These are phyloP conservation scores for Dryocosmus kuriphilus DNA, from an alignment of 2,888 invertebrate genomes.

Conservation along the genomic window DNA sequence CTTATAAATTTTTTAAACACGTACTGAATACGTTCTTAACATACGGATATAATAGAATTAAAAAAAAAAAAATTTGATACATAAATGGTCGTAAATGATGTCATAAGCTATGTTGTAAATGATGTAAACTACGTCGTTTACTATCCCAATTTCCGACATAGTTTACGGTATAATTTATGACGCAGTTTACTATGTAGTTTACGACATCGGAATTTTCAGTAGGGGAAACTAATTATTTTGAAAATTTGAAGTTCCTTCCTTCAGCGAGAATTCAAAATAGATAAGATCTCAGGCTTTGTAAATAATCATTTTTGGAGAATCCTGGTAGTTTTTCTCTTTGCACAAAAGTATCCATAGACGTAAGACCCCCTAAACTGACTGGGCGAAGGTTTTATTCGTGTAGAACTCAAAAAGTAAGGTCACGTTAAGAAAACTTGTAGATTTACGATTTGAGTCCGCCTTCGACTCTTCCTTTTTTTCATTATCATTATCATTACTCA, in stretches of 20 bases:
- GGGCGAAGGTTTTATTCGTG: constrained; percentile 29
- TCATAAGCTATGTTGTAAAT: too few relatives aligned
- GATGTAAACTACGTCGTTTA: too few relatives aligned
- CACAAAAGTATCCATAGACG: constrained; percentile 34
- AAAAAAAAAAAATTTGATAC: too few relatives aligned
- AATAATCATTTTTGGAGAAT: neutral
- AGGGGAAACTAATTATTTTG: neutral
- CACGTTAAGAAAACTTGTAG: constrained; percentile 17
- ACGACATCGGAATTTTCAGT: too few relatives aligned
- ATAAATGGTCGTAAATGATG: too few relatives aligned
- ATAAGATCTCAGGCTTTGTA: neutral
- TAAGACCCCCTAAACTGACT: constrained; percentile 39
- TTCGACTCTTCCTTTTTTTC: constrained; percentile 10
- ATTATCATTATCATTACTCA: neutral
- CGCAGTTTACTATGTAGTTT: too few relatives aligned
- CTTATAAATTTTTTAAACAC: too few relatives aligned
- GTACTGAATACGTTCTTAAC: too few relatives aligned
- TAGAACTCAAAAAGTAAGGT: constrained; percentile 17
- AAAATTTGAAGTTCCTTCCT: neutral
- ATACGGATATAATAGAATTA: too few relatives aligned
- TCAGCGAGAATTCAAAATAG: neutral
- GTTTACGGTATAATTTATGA: too few relatives aligned
- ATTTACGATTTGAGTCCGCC: neutral
- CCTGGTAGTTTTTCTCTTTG: constrained; percentile 9
- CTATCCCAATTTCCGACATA: too few relatives aligned